Conservation (phyloP, 1,140 invertebrate species). For the Cyrtorhinus lividipennis region DNA sequence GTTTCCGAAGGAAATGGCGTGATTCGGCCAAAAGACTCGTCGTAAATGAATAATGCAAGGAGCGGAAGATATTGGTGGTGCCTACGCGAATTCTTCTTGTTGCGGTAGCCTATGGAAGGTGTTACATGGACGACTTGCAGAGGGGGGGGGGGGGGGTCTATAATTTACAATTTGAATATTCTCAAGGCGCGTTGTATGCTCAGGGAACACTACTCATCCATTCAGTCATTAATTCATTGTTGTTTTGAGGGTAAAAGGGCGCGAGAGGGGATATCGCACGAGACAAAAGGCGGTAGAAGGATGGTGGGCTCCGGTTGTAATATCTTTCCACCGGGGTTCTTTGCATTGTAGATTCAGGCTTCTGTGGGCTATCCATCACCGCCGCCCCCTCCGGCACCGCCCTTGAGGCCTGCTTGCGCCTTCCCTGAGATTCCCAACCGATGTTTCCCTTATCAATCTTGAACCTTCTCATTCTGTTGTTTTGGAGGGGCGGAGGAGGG, state of each 20-base stretch:
- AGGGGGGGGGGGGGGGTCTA: neutral
- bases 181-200: constrained; percentile 9
- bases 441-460: constrained; percentile 1
- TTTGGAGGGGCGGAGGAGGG: neutral
- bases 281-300: neutral
- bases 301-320: neutral
- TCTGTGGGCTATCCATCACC: constrained; percentile 9
- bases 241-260: constrained; percentile 4
- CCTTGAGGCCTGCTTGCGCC: neutral
- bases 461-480: neutral
- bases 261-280: constrained; percentile 2
- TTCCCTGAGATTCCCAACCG: neutral
- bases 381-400: neutral
- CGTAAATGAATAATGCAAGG: constrained; percentile 1
- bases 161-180: constrained; percentile 19
- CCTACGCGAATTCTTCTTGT: neutral
- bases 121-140: neutral
- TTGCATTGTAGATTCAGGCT: constrained; percentile 13
- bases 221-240: constrained; percentile 9
- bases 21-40: too few species aligned
- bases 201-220: constrained; percentile 13
- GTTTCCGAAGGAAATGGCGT: neutral
- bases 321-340: constrained; percentile 10
- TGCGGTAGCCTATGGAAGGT: too few species aligned
- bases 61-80: neutral